Evolutionary conservation across 2,888 invertebrate genomes (phyloP).

Genomic region (Eueremaeus valkanovi): DNA sequence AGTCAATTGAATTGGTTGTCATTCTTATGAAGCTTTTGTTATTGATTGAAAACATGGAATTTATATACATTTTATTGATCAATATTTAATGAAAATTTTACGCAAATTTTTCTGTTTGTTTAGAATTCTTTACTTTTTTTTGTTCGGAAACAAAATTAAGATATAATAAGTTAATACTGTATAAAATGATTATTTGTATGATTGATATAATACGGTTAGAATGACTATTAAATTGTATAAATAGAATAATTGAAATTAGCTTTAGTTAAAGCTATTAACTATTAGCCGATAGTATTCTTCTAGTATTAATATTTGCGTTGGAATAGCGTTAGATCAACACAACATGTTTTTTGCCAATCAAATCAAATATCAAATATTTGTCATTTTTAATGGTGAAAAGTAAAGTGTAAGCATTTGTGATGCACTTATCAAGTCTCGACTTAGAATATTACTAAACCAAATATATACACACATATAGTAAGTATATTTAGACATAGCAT

Average conservation of each 20-base stretch:
- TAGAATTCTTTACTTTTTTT: too few relatives aligned
- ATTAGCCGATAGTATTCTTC: not conserved
- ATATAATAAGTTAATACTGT: too few relatives aligned
- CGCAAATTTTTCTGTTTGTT: too few relatives aligned
- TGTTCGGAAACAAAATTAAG: too few relatives aligned
- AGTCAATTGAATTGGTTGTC: too few relatives aligned
- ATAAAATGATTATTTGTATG: too few relatives aligned
- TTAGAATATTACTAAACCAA: constrained; percentile 34
- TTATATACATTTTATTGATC: too few relatives aligned
- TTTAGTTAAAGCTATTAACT: constrained; percentile 6
- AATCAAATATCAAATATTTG: constrained; percentile 27
- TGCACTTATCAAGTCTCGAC: constrained; percentile 30
- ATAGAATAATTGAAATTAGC: not conserved
- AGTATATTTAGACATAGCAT: constrained; percentile 7
- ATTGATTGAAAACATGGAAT: too few relatives aligned
- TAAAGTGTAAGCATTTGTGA: constrained; percentile 30
- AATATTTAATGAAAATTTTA: too few relatives aligned
- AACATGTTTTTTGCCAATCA: constrained; percentile 29
- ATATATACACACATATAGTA: constrained; percentile 15
- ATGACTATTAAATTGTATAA: not conserved
- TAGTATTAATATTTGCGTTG: constrained; percentile 16
- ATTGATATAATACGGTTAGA: too few relatives aligned
- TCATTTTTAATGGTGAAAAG: constrained; percentile 34
- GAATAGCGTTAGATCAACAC: constrained; percentile 16
- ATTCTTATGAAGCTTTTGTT: too few relatives aligned